A percentile compares a stretch with the other conserved stretches of the same genome.
These are phyloP conservation scores for Lysiphlebus fabarum DNA, from an alignment of 1,140 invertebrate genomes.

Conservation along the genomic window DNA sequence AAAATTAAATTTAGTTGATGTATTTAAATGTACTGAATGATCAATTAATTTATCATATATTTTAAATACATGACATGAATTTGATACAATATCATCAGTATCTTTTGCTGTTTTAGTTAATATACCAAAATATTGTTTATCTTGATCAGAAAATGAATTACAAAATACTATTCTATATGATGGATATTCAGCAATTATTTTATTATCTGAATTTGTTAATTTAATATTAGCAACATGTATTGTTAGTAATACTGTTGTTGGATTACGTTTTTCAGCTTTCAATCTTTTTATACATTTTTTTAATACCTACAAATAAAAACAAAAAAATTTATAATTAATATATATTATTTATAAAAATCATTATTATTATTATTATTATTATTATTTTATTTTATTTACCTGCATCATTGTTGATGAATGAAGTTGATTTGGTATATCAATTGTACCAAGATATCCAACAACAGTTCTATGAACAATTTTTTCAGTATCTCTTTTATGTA, in stretches of 20 bases:
- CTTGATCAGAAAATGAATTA: conserved; percentile 84
- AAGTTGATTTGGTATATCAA: conserved; percentile 88
- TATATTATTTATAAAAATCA: background rate
- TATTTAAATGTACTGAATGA: conserved; percentile 68
- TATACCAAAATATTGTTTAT: conserved; percentile 87
- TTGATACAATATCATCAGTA: conserved; percentile 63
- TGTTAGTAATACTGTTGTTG: conserved; percentile 82
- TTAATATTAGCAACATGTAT: conserved; percentile 76
- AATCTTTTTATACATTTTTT: conserved; percentile 83
- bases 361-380: background rate
- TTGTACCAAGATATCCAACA: conserved; percentile 91
- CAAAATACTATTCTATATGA: conserved; percentile 84
- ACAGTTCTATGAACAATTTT: conserved; percentile 77
- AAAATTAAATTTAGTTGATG: conserved; percentile 49
- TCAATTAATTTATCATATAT: conserved; percentile 83
- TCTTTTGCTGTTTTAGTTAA: conserved; percentile 73
- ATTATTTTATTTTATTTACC: conserved; percentile 31
- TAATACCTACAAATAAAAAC: conserved; percentile 56
- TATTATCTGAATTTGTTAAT: conserved; percentile 68
- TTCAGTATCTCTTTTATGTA: conserved; percentile 52
- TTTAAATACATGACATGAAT: conserved; percentile 93
- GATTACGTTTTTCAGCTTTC: conserved; percentile 82
- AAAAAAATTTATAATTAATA: conserved; percentile 11
- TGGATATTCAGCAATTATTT: conserved; percentile 77
- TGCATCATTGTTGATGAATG: conserved; percentile 72